These are phyloP conservation scores for Meta bourneti DNA, from an alignment of 2,888 invertebrate species.

Conservation along the genomic window DNA sequence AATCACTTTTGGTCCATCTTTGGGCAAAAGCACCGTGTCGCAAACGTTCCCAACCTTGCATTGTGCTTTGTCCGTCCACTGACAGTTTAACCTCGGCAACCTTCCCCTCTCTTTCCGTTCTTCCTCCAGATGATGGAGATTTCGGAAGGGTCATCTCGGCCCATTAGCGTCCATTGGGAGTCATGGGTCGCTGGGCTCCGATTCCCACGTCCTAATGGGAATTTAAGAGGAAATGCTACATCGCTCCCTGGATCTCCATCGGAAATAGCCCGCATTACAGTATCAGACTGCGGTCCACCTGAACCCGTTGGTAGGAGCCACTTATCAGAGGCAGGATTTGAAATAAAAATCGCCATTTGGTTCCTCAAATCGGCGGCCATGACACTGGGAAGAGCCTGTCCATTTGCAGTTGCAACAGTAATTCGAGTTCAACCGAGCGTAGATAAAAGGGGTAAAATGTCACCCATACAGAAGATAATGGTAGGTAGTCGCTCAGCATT, in stretches of 20 bases:
- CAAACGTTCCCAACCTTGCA: conserved; percentile 34
- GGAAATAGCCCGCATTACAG: neutral
- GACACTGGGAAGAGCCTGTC: too few species aligned
- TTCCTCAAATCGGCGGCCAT: too few species aligned
- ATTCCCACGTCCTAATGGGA: conserved; percentile 42
- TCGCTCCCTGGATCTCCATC: neutral
- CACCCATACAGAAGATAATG: too few species aligned
- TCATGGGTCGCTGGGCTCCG: conserved; percentile 33
- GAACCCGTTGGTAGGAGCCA: too few species aligned
- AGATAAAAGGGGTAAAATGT: too few species aligned
- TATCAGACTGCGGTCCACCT: too few species aligned
- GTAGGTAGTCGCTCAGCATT: too few species aligned
- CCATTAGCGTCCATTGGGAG: conserved; percentile 36
- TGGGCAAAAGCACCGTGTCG: neutral
- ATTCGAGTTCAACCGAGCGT: too few species aligned
- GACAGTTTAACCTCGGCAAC: conserved; percentile 47
- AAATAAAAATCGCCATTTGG: too few species aligned
- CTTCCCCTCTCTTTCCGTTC: neutral
- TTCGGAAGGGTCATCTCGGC: conserved; percentile 26
- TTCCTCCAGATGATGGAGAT: neutral
- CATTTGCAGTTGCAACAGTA: too few species aligned
- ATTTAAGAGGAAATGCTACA: neutral
- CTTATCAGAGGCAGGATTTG: too few species aligned
- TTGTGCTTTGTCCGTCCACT: conserved; percentile 41
- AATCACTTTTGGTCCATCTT: too few species aligned